Base-by-base conservation (phyloP, 2,888 invertebrate species). In the Spilarctia lutea region DNA sequence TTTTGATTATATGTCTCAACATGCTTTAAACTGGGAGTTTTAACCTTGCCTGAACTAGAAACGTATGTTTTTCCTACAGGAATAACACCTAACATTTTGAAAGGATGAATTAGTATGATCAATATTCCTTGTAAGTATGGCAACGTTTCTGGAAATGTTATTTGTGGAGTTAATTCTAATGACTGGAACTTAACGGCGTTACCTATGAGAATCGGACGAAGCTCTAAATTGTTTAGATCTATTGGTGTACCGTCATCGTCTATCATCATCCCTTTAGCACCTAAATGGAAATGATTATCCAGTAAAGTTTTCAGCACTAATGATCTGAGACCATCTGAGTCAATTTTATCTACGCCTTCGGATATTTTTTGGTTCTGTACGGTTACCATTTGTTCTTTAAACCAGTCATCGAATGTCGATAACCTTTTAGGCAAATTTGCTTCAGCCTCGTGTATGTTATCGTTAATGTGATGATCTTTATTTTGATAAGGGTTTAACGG, bases 181-280 rank as follows among this genome's bases (percentile, higher is more conserved):
- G 74, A 18, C 24, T 81, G 73, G 30, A 88, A 86, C 18, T 81
- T 80, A 2, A 88, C 65, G 20, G 88, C 81, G 65, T 89, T 86
- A 1, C 93, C 92, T 35, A 94, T 86, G 0, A 93, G 76, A 65
- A 93, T 85, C 2, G 92, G 91, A 16, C 89, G 86, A 2, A 94
- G 75, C 73, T 86, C 84, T 20, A 94, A 76, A 74, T 92, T 88
- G 0, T 81, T 69, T n/a, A 73, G 27, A 68, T 73, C 33, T 16
- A 71, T 71, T 18, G 16, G 42, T n/a, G 24, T 52, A 52, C 76
- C 73, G 4, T 39, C 65, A 0, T 87, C 77, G 66, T 89, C 83
- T 18, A 91, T 79, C 11, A 78, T 68, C 35, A 82, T 78, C 13
- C 92, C 92, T 2, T 85, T 75, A 2, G 83, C 77, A 8, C 84